phyloP scores from a whole-genome alignment of 2,113 vertebrate species.

The Todiramphus saurophagus region DNA sequence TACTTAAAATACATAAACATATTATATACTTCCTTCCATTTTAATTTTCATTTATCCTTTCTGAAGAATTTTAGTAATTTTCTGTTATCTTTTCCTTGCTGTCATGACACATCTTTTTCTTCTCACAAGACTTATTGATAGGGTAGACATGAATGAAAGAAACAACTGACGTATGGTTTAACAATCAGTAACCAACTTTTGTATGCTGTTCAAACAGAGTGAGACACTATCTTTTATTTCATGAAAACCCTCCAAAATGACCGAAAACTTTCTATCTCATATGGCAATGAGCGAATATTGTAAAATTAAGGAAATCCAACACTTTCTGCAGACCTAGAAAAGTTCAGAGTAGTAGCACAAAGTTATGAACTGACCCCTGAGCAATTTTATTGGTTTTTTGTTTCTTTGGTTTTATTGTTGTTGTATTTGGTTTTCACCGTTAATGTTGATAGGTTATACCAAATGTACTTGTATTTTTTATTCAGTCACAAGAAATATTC shows the following conservation, averaged over 20 bases:
- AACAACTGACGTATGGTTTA: background rate
- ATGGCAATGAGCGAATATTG: background rate
- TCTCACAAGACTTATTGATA: background rate
- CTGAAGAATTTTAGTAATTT: background rate
- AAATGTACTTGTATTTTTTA: conserved; percentile 28
- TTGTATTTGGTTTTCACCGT: no score
- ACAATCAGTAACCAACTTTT: background rate
- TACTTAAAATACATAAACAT: background rate
- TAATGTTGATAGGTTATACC: conserved; percentile 36
- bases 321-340: background rate
- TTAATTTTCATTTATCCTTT: background rate
- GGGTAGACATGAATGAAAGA: background rate
- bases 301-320: background rate
- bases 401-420: no score
- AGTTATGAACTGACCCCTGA: background rate
- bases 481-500: background rate
- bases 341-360: background rate
- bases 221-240: background rate
- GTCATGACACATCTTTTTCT: background rate
- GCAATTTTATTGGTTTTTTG: background rate
- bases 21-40: background rate
- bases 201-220: background rate
- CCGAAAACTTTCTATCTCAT: background rate
- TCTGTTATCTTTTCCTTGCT: background rate
- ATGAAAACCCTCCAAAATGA: background rate